Evolutionary conservation across 2,113 vertebrate genomes (phyloP).

Genomic region (Leptodactylus fuscus): DNA sequence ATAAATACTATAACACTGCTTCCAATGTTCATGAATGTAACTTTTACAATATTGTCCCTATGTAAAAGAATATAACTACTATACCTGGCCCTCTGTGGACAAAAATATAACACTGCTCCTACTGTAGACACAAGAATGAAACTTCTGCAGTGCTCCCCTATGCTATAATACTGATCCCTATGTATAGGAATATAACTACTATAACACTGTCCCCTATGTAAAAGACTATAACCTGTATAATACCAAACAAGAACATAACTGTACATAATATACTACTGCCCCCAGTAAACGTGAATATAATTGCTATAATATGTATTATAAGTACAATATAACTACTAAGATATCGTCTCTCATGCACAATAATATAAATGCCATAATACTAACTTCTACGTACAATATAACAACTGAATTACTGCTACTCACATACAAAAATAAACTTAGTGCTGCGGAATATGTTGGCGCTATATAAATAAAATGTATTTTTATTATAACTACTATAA

Average conservation of each 20-base stretch:
- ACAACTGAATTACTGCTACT: neutral
- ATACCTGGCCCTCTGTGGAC: neutral
- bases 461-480: no score
- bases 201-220: neutral
- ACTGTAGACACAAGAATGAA: neutral
- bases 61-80: neutral
- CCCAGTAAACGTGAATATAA: neutral
- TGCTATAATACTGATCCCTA: neutral
- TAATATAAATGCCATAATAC: constrained; percentile 10
- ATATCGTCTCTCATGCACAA: neutral
- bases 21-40: neutral
- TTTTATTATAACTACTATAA: no score
- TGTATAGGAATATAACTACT: neutral
- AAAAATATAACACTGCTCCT: neutral
- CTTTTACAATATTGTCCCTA: neutral
- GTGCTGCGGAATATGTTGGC: no score
- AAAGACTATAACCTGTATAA: neutral
- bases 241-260: neutral
- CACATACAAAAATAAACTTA: no score
- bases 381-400: neutral
- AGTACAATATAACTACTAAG: constrained; percentile 9
- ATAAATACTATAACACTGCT: constrained; percentile 9
- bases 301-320: neutral
- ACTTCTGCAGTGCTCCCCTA: no score
- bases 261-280: neutral